Percentiles rank a stretch among this genome's conserved stretches.
phyloP scores from a whole-genome alignment of 2,113 vertebrate genomes.

The Sturnira hondurensis region DNA sequence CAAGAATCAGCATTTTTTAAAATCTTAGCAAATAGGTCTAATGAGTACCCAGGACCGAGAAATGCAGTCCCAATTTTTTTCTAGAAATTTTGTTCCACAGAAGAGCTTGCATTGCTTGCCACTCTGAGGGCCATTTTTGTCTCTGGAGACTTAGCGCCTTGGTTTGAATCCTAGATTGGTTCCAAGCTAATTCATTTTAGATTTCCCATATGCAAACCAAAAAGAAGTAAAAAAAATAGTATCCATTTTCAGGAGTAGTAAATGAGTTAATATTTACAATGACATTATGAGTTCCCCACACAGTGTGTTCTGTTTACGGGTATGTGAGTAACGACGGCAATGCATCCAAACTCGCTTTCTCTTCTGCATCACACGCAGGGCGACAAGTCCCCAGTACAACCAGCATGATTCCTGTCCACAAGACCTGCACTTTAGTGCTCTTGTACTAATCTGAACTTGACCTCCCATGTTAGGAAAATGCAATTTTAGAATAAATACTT shows the following conservation, averaged over 20 bases:
- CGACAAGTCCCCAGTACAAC: not conserved
- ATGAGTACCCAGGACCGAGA: not conserved
- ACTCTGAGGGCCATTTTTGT: not conserved
- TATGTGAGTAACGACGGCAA: not conserved
- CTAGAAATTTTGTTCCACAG: not conserved
- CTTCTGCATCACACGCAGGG: accelerated
- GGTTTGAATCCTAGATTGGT: not conserved
- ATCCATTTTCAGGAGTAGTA: not conserved
- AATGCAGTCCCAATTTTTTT: not conserved
- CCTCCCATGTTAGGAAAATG: not conserved
- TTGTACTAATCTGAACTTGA: not conserved
- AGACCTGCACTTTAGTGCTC: not conserved
- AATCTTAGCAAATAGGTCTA: not conserved
- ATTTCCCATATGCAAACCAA: not conserved
- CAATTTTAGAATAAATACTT: not conserved
- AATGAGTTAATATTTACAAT: not conserved
- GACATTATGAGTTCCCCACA: not conserved
- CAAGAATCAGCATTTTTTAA: not conserved
- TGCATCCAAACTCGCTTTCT: not conserved
- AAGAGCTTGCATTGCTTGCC: not conserved
- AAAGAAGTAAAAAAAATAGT: not conserved
- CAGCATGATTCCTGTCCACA: not conserved
- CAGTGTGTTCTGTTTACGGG: not conserved
- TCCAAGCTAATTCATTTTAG: not conserved
- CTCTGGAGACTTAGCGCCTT: not conserved